Evolutionary conservation across 2,797 vertebrate genomes (phyloP).

Genomic region (Peromyscus aztecus): DNA sequence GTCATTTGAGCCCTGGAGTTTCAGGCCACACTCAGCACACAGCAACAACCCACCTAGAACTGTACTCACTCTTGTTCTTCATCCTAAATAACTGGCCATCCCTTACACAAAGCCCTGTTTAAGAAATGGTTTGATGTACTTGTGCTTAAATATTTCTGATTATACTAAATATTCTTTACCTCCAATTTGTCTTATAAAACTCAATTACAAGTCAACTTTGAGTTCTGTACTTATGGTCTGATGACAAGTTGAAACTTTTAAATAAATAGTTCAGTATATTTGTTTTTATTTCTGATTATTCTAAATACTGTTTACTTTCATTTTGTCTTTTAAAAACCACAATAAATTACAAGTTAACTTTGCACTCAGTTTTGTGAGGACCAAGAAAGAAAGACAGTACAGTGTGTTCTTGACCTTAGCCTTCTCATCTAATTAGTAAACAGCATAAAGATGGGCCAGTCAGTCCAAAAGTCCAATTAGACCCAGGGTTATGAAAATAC

Average conservation of each 20-base stretch:
- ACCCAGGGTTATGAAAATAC: constrained; percentile 18
- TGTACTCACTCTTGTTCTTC: background rate
- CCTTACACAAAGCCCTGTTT: constrained; percentile 52
- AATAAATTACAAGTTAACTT: constrained; percentile 22
- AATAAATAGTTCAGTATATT: background rate
- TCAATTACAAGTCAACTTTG: background rate
- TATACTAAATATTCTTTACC: constrained; percentile 1
- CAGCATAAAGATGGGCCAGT: background rate
- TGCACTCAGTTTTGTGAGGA: constrained; percentile 24
- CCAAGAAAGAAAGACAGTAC: background rate
- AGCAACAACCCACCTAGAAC: background rate
- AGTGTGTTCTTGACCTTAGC: constrained; percentile 31
- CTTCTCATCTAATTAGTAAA: constrained; percentile 24
- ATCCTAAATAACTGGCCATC: background rate
- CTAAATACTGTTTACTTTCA: background rate
- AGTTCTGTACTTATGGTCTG: background rate
- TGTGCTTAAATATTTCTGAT: constrained; percentile 66
- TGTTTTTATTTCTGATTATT: constrained; percentile 44
- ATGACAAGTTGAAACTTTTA: background rate
- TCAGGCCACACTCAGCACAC: background rate
- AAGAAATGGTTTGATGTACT: constrained; percentile 47
- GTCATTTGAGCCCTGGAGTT: background rate
- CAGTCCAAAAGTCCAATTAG: constrained; percentile 4
- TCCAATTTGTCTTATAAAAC: constrained; percentile 9
- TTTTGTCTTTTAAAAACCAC: background rate